Evolutionary conservation across 2,113 vertebrate genomes (phyloP).

Genomic region (Sylvicapra grimmia): DNA sequence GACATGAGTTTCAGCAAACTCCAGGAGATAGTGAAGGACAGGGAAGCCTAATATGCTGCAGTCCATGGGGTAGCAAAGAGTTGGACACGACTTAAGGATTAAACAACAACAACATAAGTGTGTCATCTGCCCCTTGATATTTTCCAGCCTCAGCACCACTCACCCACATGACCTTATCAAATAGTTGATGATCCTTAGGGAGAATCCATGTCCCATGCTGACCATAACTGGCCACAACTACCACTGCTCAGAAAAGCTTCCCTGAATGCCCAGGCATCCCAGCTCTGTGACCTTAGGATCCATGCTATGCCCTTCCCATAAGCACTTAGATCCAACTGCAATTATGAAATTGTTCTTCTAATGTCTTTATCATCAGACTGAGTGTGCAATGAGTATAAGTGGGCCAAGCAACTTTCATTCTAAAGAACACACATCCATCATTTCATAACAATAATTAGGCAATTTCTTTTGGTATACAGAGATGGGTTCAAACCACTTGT

Average conservation of each 20-base stretch:
- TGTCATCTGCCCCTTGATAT: background rate
- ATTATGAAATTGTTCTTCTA: background rate
- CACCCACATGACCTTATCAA: background rate
- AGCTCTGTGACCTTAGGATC: background rate
- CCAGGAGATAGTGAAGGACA: background rate
- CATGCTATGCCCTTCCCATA: too few species aligned
- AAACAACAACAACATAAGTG: background rate
- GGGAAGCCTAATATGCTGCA: background rate
- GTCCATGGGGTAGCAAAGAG: background rate
- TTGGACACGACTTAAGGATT: rapidly evolving
- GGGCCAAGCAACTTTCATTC: background rate
- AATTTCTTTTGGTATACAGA: background rate
- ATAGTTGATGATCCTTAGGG: background rate
- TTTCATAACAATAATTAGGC: background rate
- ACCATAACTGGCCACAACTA: background rate
- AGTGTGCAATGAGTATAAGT: background rate
- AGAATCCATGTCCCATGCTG: background rate
- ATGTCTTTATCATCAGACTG: background rate
- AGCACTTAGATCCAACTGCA: background rate
- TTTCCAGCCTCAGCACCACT: background rate
- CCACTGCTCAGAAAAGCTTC: background rate
- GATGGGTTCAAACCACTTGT: background rate
- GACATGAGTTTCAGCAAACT: background rate
- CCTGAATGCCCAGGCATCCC: background rate
- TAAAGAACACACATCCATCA: background rate